Evolutionary conservation across 2,888 invertebrate genomes (phyloP).

Genomic region (Torymus texanus): DNA sequence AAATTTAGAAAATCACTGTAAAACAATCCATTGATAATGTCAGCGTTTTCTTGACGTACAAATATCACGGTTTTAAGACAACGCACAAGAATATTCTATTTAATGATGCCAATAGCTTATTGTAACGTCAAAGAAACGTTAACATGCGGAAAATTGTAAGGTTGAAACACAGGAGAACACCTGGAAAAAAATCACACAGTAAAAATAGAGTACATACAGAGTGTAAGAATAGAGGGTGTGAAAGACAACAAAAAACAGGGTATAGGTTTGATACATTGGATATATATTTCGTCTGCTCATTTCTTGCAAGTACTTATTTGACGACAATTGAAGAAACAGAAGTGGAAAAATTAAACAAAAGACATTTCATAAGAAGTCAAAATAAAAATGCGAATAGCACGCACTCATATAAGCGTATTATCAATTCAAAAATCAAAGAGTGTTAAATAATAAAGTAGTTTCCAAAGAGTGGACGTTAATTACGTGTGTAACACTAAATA

Average conservation of each 20-base stretch:
- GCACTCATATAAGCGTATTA: slow-evolving; percentile 51
- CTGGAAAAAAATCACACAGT: slow-evolving; percentile 52
- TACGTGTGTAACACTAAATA: slow-evolving; percentile 56
- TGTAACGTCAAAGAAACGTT: slow-evolving; percentile 34
- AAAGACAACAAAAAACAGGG: slow-evolving; percentile 67
- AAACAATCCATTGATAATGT: slow-evolving; percentile 33
- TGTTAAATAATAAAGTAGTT: slow-evolving; percentile 54
- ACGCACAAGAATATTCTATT: background rate
- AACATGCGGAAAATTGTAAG: slow-evolving; percentile 31
- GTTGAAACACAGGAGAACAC: slow-evolving; percentile 33
- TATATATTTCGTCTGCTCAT: slow-evolving; percentile 61
- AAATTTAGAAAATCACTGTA: slow-evolving; percentile 51
- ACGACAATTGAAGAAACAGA: slow-evolving; percentile 54
- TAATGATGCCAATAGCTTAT: background rate
- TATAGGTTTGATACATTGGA: slow-evolving; percentile 65
- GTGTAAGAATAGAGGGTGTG: slow-evolving; percentile 58
- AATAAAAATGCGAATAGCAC: slow-evolving; percentile 54
- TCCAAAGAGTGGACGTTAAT: slow-evolving; percentile 51
- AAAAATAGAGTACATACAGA: slow-evolving; percentile 53
- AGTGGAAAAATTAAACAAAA: slow-evolving; percentile 46
- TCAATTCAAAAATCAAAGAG: slow-evolving; percentile 42
- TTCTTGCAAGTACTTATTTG: slow-evolving; percentile 56
- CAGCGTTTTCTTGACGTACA: slow-evolving; percentile 29
- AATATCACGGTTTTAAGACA: background rate
- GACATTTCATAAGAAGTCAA: slow-evolving; percentile 41